Base-by-base conservation (phyloP, 2,888 invertebrate genomes). In the Hirtodrosophila trivittata region DNA sequence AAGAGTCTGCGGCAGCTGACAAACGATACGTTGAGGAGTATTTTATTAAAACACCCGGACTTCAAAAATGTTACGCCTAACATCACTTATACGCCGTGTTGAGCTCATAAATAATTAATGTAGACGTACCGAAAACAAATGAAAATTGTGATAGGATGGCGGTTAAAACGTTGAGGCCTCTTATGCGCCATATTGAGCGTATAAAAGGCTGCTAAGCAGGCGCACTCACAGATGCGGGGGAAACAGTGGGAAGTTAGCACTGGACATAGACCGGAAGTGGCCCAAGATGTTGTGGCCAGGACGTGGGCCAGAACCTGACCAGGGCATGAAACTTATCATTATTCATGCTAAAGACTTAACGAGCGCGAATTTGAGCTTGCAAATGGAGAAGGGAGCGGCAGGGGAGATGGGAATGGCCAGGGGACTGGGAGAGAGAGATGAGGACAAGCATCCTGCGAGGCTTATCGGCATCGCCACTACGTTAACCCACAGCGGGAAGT, bases 281-380 rank as follows among this genome's bases (percentile, higher is more conserved):
- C 43, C 49, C 56, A 62, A 80, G 74, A 63, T 73, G 65, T 66
- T 71, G 62, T 58, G 78, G 65, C 63, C 58, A 57, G 58, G 21
- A 62, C 55, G 14, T 50, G 52, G 55, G 2, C 2, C 2, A 21
- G 18, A 21, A 21, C 46, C 42, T 32, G 60, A 59, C 57, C 64
- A 39, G 49, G 45, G 59, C 69, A 65, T 58, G 66, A 72, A 85
- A 74, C 75, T 80, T 85, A 83, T 85, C 80, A 83, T 83, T 85
- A 85, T 84, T 85, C 83, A 85, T 83, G 86, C 77, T 85, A 84
- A 84, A 84, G 83, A 84, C 83, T 80, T 84, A 84, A 84, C 86
- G 83, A 85, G 86, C 83, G 80, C 65, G 62, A 45, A 56, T 51
- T 35, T 42, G 32, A 43, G 47, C 32, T 13, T 33, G 8, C 33